Evolutionary conservation across 2,113 vertebrate genomes (phyloP), one percentile per base, ranked within the genome.

Genomic region (Gavialis gangeticus): DNA sequence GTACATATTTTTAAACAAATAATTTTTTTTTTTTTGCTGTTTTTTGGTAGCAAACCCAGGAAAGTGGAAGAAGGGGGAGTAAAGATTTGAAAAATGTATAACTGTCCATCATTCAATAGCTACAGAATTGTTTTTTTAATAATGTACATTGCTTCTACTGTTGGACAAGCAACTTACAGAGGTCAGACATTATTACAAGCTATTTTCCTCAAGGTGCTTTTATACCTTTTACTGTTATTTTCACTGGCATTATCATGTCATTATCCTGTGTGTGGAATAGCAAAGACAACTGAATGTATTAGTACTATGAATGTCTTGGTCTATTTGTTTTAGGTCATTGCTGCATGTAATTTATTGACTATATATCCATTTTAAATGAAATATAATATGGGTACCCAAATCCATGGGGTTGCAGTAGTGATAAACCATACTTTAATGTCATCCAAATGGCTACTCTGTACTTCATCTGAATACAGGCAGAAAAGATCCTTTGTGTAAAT

Each of bases 1-100:
- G 95, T 91, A 94, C 84, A 88, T 76, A 88, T 94, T 98, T 98
- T 97, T 86, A 93, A 96, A 96, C 85, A 97, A 96, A 96, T n/a
- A 90, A 87, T 95, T 80, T 97, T 96, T 92, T 97, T 96, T 91
- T 75, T 94, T 97, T 96, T 93, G 82, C 95, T 94, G 76, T 92
- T 97, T 94, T 97, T 92, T 89, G 79, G 78, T 80, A 90, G 77
- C 82, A 66, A 82, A 95, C 46, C 46, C 46, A 87, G 75, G 82
- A 89, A 96, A 88, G 95, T 93, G 81, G 37, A 91, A 94, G 34
- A 57, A 89, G 87, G 75, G 88, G 87, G 90, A 85, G 69, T 87
- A 91, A 46, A 93, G 76, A 92, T 80, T 79, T 79, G 92, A 71
- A 92, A 94, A 96, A 95, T 78, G 89, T 75, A 85, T 54, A 71